Evolutionary conservation across 2,797 vertebrate genomes (phyloP).

Genomic region (Neopelma chrysocephalum): DNA sequence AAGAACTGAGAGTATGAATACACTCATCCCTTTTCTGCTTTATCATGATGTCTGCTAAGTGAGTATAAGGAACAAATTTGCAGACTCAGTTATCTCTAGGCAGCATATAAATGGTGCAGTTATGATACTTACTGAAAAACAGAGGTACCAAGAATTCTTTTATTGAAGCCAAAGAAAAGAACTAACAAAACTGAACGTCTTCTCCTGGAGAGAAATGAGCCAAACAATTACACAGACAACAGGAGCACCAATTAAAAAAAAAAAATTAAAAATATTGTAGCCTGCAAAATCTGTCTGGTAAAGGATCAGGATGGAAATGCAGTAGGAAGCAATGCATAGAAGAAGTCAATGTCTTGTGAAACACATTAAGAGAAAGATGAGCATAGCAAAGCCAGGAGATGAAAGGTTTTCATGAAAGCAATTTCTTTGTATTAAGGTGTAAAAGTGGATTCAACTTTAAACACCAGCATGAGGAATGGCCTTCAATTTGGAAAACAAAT

Average conservation of each 20-base stretch:
- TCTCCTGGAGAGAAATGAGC: not conserved
- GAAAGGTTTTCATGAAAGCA: not conserved
- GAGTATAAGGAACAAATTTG: not conserved
- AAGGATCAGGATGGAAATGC: not conserved
- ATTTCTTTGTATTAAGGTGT: not conserved
- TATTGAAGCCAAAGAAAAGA: not conserved
- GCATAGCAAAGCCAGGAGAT: not conserved
- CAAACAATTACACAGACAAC: not conserved
- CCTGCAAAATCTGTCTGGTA: not conserved
- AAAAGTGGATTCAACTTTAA: not conserved
- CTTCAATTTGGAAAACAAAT: not conserved
- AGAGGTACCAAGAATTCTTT: not conserved
- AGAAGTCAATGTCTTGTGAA: not conserved
- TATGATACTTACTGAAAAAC: not conserved
- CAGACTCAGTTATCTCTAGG: not conserved
- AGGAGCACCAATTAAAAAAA: accelerated
- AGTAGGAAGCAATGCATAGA: not conserved
- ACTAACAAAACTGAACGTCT: not conserved
- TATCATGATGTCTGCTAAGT: not conserved
- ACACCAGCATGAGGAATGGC: not conserved
- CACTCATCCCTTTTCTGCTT: not conserved
- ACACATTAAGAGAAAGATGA: not conserved
- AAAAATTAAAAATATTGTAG: not conserved
- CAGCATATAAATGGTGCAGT: not conserved
- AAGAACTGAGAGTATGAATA: not conserved